Conservation (phyloP, 2,888 invertebrate species). For the Octonoba sinensis region DNA sequence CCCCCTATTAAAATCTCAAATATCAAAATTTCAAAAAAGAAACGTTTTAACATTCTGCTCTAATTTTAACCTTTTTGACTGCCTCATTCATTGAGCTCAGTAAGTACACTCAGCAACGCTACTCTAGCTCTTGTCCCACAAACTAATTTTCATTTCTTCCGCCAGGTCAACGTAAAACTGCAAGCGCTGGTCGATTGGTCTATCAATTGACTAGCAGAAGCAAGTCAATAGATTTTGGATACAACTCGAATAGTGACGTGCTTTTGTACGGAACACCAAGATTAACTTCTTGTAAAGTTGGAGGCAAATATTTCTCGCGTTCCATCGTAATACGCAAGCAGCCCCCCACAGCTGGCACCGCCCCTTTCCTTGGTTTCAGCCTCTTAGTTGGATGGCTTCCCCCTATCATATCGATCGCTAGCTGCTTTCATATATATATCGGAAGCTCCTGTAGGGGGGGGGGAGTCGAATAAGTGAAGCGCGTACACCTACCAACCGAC, state of each 20-base stretch:
- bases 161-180: no score
- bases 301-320: constrained; percentile 61
- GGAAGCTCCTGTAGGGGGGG: not conserved
- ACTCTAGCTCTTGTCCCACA: no score
- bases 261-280: constrained; percentile 34
- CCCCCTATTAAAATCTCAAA: no score
- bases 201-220: constrained; percentile 57
- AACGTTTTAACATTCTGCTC: no score
- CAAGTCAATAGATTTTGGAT: constrained; percentile 56
- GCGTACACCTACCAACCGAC: constrained; percentile 62
- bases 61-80: no score
- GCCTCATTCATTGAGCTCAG: no score
- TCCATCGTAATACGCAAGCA: constrained; percentile 31
- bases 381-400: constrained; percentile 13
- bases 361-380: constrained; percentile 23
- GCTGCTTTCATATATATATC: constrained; percentile 21
- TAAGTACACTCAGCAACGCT: no score
- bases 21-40: no score
- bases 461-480: constrained; percentile 29
- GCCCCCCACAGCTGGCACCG: constrained; percentile 20
- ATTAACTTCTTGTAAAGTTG: constrained; percentile 56
- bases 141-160: no score
- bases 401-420: constrained; percentile 37
- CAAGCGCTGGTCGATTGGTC: constrained; percentile 27
- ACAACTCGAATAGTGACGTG: constrained; percentile 4